phyloP scores from a whole-genome alignment of 1,140 invertebrate species.

The Agrypnia vestita region DNA sequence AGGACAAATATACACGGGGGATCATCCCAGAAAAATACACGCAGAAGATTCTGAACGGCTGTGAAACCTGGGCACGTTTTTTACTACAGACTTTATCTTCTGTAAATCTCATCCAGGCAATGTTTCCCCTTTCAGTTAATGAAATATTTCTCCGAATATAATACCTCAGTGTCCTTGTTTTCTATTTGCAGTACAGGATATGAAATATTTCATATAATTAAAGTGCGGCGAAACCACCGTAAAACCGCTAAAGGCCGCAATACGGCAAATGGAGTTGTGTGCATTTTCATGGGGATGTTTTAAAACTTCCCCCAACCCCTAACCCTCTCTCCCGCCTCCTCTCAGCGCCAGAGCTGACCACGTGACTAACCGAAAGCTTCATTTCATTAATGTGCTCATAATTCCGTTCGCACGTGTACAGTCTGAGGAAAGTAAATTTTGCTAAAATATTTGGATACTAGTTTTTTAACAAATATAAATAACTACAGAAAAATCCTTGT shows the following conservation, averaged over 20 bases:
- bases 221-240: constrained; percentile 28
- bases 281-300: constrained; percentile 47
- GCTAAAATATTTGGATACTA: too few relatives aligned
- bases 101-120: too few relatives aligned
- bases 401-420: constrained; percentile 33
- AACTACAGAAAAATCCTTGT: too few relatives aligned
- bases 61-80: too few relatives aligned
- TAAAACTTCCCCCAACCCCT: constrained; percentile 27
- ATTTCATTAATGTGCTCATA: constrained; percentile 60
- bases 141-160: too few relatives aligned
- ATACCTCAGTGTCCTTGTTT: not conserved
- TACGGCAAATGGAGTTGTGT: constrained; percentile 37
- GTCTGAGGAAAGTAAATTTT: not conserved
- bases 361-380: constrained; percentile 59
- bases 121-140: too few relatives aligned
- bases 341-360: constrained; percentile 10
- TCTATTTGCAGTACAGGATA: not conserved
- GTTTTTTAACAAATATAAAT: too few relatives aligned
- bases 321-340: not conserved
- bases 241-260: constrained; percentile 24
- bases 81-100: too few relatives aligned
- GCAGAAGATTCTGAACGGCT: too few relatives aligned
- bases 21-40: too few relatives aligned
- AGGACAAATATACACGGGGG: too few relatives aligned
- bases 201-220: constrained; percentile 45